Evolutionary conservation across 2,797 vertebrate species (phyloP).

Genomic region (Malacoctenus gilli): DNA sequence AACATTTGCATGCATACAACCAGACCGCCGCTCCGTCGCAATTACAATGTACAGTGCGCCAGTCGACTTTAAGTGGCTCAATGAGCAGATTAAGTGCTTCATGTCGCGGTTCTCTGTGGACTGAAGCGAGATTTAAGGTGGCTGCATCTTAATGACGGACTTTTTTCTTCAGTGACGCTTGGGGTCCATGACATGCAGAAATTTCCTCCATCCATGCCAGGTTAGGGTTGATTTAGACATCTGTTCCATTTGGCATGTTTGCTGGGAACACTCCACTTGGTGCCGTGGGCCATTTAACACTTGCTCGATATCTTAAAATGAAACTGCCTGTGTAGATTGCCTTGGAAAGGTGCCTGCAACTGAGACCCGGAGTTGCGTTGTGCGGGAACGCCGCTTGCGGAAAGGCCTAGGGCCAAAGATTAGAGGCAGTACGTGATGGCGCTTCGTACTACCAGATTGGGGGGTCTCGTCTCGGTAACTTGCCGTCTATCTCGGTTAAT

Average conservation of each 20-base stretch:
- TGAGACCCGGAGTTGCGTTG: conserved; percentile 51
- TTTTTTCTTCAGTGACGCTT: conserved; percentile 50
- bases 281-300: conserved; percentile 70
- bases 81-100: conserved; percentile 24
- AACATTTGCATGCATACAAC: not conserved
- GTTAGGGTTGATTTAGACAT: conserved; percentile 67
- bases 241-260: conserved; percentile 66
- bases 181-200: conserved; percentile 41
- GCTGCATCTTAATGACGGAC: conserved; percentile 42
- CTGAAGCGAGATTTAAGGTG: conserved; percentile 48
- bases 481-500: conserved; percentile 30
- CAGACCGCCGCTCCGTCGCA: not conserved
- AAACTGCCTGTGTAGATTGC: conserved; percentile 66
- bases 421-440: conserved; percentile 52
- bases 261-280: conserved; percentile 46
- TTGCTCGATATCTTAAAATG: conserved; percentile 73
- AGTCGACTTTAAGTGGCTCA: conserved; percentile 27
- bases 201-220: conserved; percentile 43
- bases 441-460: conserved; percentile 34
- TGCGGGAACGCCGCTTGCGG: conserved; percentile 48
- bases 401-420: conserved; percentile 66
- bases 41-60: conserved; percentile 18
- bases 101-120: conserved; percentile 27
- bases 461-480: conserved; percentile 31
- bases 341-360: conserved; percentile 67